These are phyloP conservation scores for Pseudachorutes palmiensis DNA, from an alignment of 1,140 invertebrate species.

Conservation along the genomic window DNA sequence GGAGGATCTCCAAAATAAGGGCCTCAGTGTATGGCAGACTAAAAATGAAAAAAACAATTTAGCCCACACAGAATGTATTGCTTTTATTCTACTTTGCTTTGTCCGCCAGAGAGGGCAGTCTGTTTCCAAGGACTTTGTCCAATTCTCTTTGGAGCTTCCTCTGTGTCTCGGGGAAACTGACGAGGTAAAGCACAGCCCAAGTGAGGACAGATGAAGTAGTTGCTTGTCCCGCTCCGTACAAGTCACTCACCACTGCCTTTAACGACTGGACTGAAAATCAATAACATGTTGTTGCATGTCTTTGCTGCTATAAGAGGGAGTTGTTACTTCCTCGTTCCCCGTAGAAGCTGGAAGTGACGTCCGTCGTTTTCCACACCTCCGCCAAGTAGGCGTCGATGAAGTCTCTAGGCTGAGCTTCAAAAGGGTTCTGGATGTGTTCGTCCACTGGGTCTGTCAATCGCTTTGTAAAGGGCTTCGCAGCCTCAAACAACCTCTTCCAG, in stretches of 20 bases:
- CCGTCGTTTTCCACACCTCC: conserved; percentile 19
- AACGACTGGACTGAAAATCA: background rate
- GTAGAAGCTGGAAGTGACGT: conserved; percentile 20
- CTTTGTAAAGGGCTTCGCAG: background rate
- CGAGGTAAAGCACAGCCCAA: conserved; percentile 17
- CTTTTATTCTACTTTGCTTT: conserved; percentile 43
- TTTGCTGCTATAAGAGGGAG: background rate
- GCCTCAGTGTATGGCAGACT: conserved; percentile 43
- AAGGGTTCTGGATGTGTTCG: background rate
- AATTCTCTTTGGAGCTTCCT: conserved; percentile 69
- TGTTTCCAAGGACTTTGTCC: conserved; percentile 61
- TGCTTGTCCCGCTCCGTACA: conserved; percentile 39
- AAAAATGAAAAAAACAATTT: background rate
- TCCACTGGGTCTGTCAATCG: background rate
- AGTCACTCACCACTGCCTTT: background rate
- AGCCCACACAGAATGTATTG: background rate
- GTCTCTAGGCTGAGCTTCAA: conserved; percentile 13
- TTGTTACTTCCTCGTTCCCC: conserved; percentile 17
- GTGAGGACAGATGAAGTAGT: conserved; percentile 43
- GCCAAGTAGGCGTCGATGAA: conserved; percentile 22
- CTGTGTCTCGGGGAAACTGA: conserved; percentile 52
- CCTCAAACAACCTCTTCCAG: background rate
- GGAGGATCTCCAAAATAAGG: conserved; percentile 17
- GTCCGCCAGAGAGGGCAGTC: conserved; percentile 60
- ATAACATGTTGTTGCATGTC: background rate